Conservation (phyloP, 92 coral and sea anemone species). For the Zoanthus sansibaricus region DNA sequence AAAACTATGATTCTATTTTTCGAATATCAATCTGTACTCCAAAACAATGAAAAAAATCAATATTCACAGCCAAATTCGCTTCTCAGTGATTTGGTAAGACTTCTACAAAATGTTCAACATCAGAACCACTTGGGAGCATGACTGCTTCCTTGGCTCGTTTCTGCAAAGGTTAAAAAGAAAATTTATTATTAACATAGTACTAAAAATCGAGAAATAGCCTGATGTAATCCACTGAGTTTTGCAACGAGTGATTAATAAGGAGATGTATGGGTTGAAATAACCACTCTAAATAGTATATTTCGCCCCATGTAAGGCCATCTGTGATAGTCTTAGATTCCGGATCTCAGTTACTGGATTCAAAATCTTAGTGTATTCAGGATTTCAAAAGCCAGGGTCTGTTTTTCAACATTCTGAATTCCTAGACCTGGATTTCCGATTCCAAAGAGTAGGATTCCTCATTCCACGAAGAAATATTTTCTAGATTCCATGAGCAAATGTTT, state of each 20-base stretch:
- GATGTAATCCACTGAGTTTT: no score
- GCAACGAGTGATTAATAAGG: neutral
- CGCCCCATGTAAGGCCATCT: no score
- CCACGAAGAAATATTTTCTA: no score
- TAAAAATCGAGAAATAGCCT: neutral
- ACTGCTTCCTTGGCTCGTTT: slow-evolving; percentile 43
- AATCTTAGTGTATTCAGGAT: no score
- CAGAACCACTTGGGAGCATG: slow-evolving; percentile 24
- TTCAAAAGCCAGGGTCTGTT: no score
- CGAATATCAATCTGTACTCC: neutral
- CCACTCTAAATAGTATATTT: no score
- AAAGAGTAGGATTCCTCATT: no score
- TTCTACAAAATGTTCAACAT: slow-evolving; percentile 5
- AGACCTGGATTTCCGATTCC: no score
- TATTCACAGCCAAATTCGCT: neutral
- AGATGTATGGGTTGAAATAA: neutral
- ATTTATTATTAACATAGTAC: neutral
- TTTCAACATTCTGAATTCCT: no score
- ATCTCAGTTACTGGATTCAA: no score
- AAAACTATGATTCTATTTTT: neutral
- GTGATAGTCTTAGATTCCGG: no score
- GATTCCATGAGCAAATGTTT: no score
- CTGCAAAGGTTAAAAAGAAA: slow-evolving; percentile 6
- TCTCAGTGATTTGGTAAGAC: slow-evolving; percentile 16
- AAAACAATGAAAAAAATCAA: neutral